These are phyloP conservation scores for Plemyria rubiginata DNA, from an alignment of 2,888 invertebrate species.

Conservation along the genomic window DNA sequence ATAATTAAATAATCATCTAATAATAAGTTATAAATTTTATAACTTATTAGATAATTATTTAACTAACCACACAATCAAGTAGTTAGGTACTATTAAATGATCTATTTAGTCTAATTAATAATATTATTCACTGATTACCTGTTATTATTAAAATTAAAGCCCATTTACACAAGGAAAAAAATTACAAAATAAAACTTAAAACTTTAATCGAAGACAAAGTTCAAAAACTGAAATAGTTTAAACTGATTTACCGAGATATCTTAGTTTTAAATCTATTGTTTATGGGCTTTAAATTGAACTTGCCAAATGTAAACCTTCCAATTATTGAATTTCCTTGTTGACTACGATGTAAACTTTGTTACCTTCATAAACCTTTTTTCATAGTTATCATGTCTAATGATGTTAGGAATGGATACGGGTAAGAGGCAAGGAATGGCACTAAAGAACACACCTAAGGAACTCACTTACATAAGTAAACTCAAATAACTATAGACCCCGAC, in stretches of 20 bases:
- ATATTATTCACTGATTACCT: constrained; percentile 61
- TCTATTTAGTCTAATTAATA: constrained; percentile 63
- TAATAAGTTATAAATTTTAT: no score
- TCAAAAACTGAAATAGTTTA: no score
- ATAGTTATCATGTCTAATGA: constrained; percentile 46
- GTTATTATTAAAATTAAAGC: constrained; percentile 45
- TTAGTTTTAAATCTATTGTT: no score
- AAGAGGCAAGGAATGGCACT: constrained; percentile 49
- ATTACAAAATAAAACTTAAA: no score
- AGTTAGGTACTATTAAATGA: constrained; percentile 66
- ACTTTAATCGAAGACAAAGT: no score
- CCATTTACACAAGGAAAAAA: constrained; percentile 25
- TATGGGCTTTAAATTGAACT: constrained; percentile 45
- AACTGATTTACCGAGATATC: no score
- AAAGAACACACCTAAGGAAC: constrained; percentile 22
- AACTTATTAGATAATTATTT: constrained; percentile 59
- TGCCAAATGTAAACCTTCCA: constrained; percentile 78
- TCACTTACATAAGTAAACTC: constrained; percentile 35
- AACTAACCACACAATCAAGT: constrained; percentile 64
- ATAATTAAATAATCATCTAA: no score
- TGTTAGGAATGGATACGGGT: constrained; percentile 47
- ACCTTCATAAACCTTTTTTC: constrained; percentile 50
- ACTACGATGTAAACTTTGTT: constrained; percentile 57
- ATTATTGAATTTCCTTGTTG: constrained; percentile 63
- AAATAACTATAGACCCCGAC: constrained; percentile 45